Base-by-base conservation (phyloP, 2,888 invertebrate genomes). In the Eristalis tenax region DNA sequence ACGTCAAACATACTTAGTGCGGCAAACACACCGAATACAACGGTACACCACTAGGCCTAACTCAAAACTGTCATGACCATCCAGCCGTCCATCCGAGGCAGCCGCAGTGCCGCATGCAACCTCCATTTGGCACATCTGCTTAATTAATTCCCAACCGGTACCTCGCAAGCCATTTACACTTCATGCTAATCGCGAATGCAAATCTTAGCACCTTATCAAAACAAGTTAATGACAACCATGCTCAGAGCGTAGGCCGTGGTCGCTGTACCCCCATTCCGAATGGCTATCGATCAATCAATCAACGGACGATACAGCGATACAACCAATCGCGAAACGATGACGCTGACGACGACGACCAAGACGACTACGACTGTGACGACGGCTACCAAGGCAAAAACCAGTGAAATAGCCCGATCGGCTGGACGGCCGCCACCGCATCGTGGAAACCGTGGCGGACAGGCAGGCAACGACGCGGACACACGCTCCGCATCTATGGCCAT, bases 221-320 rank as follows among this genome's bases (percentile, higher is more conserved):
- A 76, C 76, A 83, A 79, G 83, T 79, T 83, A 87, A 76, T 69
- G 83, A 87, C 87, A 87, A 87, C 66, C 79, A 79, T 78, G 79
- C 79, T 57, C 71, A 59, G 57, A 68, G 87, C 70, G 43, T 80
- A 78, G 74, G 63, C 43, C 73, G 59, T 69, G 70, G 75, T 64
- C 75, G 38, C 78, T 65, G 70, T 66, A 73, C 64, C 32, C 68
- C 75, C 76, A 64, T 73, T 71, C 57, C 71, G 57, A 87, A 71
- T 79, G 83, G 57, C 76, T 80, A 83, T 87, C 87, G 75, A 87
- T 83, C 87, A 87, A 83, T 87, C 87, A 83, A 87, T 87, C 79
- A 83, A 66, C 35, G 28, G 11, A 38, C 63, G 70, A 79, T 77
- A 43, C 22, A 64, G 35, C 35, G 23, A 26, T 57, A 69, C 6